A percentile compares a stretch with the other conserved stretches of the same genome.
phyloP scores from a whole-genome alignment of 2,113 vertebrate species.

The Hystrix brachyura region DNA sequence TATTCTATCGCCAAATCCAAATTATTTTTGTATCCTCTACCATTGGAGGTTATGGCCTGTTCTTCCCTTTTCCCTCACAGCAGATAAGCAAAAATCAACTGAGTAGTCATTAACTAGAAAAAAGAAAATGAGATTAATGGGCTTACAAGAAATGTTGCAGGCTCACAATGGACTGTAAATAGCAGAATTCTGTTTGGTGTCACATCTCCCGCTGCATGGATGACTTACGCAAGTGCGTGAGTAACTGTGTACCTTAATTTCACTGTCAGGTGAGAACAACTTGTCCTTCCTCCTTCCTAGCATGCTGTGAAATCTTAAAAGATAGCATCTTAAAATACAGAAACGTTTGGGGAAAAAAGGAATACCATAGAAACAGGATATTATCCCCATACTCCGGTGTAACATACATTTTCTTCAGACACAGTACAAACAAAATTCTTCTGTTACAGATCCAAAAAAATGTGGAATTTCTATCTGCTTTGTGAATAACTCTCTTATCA shows the following conservation, averaged over 20 bases:
- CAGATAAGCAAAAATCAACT: slow-evolving; percentile 66
- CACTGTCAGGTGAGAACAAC: slow-evolving; percentile 77
- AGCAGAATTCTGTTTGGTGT: neutral
- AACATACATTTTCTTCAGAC: slow-evolving; percentile 49
- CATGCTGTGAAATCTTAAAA: slow-evolving; percentile 60
- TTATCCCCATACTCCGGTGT: slow-evolving; percentile 2
- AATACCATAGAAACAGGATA: slow-evolving; percentile 62
- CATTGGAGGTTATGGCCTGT: slow-evolving; percentile 46
- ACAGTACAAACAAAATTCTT: slow-evolving; percentile 57
- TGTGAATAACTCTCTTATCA: slow-evolving; percentile 25
- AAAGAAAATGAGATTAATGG: slow-evolving; percentile 48
- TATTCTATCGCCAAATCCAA: slow-evolving; percentile 72
- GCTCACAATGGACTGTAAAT: slow-evolving; percentile 1
- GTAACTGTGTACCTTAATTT: slow-evolving; percentile 68
- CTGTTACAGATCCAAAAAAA: slow-evolving; percentile 18
- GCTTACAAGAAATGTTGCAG: neutral
- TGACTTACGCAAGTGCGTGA: slow-evolving; percentile 66
- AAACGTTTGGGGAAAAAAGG: slow-evolving; percentile 57
- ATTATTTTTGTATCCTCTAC: slow-evolving; percentile 78
- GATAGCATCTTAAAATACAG: slow-evolving; percentile 80
- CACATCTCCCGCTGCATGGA: neutral
- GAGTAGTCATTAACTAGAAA: slow-evolving; percentile 61
- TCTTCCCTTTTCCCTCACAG: slow-evolving; percentile 29
- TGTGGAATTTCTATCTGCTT: slow-evolving; percentile 4
- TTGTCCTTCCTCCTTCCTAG: slow-evolving; percentile 76